Base-by-base conservation (phyloP, 2,797 vertebrate species). In the Typhlichthys eigenmanni region DNA sequence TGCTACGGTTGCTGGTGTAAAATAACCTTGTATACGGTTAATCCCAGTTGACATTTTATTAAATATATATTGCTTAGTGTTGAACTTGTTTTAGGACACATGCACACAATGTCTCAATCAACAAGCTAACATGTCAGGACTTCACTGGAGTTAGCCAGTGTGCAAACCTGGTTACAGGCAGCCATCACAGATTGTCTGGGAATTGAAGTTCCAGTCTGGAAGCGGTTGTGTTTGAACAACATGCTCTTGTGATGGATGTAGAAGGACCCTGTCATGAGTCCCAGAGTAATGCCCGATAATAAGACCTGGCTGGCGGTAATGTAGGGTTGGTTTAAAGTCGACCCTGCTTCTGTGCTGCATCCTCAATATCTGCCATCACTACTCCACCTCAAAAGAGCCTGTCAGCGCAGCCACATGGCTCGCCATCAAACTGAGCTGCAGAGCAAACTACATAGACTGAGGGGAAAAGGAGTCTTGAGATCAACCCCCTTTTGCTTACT, bases 401-500 rank as follows among this genome's bases (percentile, higher is more conserved):
- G 0, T 56, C 49, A 34, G 11, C 50, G 24, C 24, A 29, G 24
- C 24, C 24, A 29, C 24, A 14, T 49, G 49, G 59, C 53, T 13
- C 5, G 1, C 34, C 43, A 51, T 54, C 29, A 47, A 61, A 60
- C 29, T 16, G 53, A 72, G 70, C 72, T 71, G 73, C 66, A 2
- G 57, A 70, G 72, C 74, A 78, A 81, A 77, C 70, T 66, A 78
- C 81, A 82, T 78, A 80, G 72, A 62, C 13, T 55, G 73, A 84
- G 75, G 72, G 67, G 62, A 24, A 54, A 46, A 47, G 50, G 47
- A 71, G 43, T 53, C 71, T 62, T 64, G 73, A 73, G 74, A 76
- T 5, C 46, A 47, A 17, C 43, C 52, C 60, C 60, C 74, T 81
- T 90, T 93, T 97, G 95, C 96, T 96, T 97, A 97, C 96, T 95